phyloP scores from a whole-genome alignment of 2,797 vertebrate species.

The Myotis daubentonii region DNA sequence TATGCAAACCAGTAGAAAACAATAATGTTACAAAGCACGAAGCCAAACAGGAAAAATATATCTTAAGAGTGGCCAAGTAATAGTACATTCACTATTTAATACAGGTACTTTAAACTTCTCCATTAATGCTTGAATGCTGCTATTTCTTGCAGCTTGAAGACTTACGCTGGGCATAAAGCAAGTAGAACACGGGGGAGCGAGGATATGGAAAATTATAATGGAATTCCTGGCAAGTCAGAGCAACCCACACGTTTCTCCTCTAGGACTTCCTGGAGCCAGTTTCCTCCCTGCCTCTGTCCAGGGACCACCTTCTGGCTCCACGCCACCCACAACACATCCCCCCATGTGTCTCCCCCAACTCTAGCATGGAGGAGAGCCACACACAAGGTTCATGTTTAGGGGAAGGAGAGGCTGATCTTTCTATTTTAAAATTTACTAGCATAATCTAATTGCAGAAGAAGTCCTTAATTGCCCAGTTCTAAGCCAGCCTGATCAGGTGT shows the following conservation, averaged over 20 bases:
- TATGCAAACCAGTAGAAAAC: conserved; percentile 6
- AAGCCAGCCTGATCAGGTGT: background rate
- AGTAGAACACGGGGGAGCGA: background rate
- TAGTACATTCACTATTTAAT: background rate
- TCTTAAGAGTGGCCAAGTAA: background rate
- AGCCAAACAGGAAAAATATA: background rate
- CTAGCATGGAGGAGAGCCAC: background rate
- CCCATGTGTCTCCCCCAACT: background rate
- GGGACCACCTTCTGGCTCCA: conserved; percentile 33
- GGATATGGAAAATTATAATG: conserved; percentile 20
- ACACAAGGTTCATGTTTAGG: background rate
- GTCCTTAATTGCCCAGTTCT: background rate
- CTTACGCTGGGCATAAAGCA: background rate
- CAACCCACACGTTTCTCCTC: conserved; percentile 34
- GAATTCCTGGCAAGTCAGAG: conserved; percentile 49
- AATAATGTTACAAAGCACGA: background rate
- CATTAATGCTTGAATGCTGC: background rate
- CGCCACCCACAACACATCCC: background rate
- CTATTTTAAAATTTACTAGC: conserved; percentile 37
- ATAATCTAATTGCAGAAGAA: background rate
- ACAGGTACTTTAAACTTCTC: background rate
- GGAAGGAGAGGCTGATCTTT: background rate
- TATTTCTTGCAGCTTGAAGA: background rate
- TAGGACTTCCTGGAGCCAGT: background rate
- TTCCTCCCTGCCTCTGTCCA: background rate